A percentile compares a stretch with the other conserved stretches of the same genome.
Evolutionary conservation across 2,113 vertebrate species (phyloP).

Genomic region (Erinaceus europaeus): DNA sequence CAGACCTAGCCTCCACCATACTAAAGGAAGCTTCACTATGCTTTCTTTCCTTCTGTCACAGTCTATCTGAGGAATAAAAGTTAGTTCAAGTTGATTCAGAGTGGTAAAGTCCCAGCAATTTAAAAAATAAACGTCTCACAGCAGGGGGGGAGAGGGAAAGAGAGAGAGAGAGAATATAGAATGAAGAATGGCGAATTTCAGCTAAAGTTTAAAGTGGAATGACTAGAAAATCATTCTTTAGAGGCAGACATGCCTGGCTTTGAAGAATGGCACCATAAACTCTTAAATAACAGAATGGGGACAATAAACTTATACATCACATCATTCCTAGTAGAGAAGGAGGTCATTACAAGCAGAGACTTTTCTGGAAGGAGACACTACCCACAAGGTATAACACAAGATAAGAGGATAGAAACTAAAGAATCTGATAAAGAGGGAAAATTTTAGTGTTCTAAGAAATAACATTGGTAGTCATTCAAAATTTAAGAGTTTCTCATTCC

Average conservation of each 20-base stretch:
- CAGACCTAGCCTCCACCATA: too few species aligned
- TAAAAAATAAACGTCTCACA: too few species aligned
- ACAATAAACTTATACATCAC: background rate
- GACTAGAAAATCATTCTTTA: constrained; percentile 1
- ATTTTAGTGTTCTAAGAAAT: background rate
- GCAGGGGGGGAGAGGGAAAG: too few species aligned
- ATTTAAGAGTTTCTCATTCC: background rate
- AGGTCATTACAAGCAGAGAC: background rate
- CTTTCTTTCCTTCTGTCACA: too few species aligned
- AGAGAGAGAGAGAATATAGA: too few species aligned
- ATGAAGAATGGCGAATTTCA: too few species aligned
- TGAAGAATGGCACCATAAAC: constrained; percentile 3
- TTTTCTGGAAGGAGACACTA: background rate
- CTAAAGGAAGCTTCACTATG: too few species aligned
- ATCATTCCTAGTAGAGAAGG: background rate
- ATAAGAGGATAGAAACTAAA: background rate
- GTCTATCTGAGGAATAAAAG: too few species aligned
- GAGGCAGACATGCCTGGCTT: background rate
- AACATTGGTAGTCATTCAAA: background rate
- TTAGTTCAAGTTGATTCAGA: too few species aligned
- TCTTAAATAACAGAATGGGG: background rate
- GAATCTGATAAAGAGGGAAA: background rate
- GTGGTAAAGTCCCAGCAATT: too few species aligned
- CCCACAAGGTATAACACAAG: background rate
- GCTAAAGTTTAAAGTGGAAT: background rate